Conservation (phyloP, 1,140 invertebrate genomes). For the Drosophila nannoptera region DNA sequence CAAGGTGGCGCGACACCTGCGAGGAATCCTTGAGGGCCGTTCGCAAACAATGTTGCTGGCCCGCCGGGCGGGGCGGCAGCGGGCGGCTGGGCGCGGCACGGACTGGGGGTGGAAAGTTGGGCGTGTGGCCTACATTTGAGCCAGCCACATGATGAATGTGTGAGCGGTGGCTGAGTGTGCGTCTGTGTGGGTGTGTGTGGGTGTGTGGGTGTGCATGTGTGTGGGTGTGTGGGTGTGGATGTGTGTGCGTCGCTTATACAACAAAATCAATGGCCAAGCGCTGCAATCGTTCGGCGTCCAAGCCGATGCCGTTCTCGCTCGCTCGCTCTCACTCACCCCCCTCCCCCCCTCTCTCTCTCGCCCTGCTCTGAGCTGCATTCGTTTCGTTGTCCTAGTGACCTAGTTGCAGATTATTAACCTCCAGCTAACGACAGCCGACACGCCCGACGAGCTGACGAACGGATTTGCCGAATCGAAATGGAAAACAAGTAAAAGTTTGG, state of each 20-base stretch:
- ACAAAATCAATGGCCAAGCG: constrained; percentile 71
- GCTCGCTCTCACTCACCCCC: constrained; percentile 3
- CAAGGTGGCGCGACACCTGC: constrained; percentile 26
- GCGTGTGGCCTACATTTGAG: constrained; percentile 59
- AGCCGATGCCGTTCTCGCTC: constrained; percentile 15
- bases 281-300: constrained; percentile 58
- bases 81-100: neutral
- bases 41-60: constrained; percentile 31
- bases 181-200: constrained; percentile 16
- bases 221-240: constrained; percentile 14
- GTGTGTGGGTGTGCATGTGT: constrained; percentile 15
- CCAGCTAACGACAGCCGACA: constrained; percentile 29
- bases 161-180: no score
- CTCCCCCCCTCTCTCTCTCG: constrained; percentile 7
- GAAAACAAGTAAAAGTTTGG: constrained; percentile 45
- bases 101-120: constrained; percentile 14
- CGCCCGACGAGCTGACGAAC: constrained; percentile 9
- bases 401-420: constrained; percentile 78
- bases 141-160: constrained; percentile 49
- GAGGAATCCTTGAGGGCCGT: constrained; percentile 42
- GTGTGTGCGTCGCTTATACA: constrained; percentile 56
- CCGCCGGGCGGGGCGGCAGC: neutral
- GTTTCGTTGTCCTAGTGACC: constrained; percentile 74
- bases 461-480: constrained; percentile 37
- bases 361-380: constrained; percentile 41